A percentile compares a stretch with the other conserved stretches of the same genome.
Evolutionary conservation across 2,797 vertebrate species (phyloP).

Genomic region (Meriones psammophilus): DNA sequence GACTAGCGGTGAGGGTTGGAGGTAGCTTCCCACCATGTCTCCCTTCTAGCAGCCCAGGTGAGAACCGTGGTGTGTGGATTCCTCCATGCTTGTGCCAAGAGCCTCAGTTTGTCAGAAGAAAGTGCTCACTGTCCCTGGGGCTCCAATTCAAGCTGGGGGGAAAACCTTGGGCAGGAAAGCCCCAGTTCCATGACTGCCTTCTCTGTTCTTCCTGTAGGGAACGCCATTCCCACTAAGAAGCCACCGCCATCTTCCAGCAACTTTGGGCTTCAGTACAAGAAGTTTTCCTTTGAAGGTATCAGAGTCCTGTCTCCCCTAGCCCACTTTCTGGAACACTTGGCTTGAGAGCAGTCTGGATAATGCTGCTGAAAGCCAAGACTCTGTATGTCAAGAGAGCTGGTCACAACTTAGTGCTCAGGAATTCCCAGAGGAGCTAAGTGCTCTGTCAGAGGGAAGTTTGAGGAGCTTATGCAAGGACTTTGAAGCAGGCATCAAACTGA

Average conservation of each 20-base stretch:
- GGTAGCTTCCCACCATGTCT: neutral
- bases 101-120: neutral
- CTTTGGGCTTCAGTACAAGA: conserved; percentile 86
- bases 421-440: neutral
- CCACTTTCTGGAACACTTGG: neutral
- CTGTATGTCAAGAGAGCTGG: neutral
- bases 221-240: conserved; percentile 83
- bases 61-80: neutral
- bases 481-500: conserved; percentile 5
- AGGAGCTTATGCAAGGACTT: neutral
- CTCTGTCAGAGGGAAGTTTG: too few species aligned
- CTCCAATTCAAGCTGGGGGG: neutral
- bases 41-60: neutral
- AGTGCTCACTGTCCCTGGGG: fast-evolving
- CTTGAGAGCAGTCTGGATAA: neutral
- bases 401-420: fast-evolving
- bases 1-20: neutral
- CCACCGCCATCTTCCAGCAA: conserved; percentile 82
- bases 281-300: conserved; percentile 91
- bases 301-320: neutral
- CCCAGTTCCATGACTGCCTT: neutral
- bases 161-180: neutral
- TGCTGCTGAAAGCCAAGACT: neutral
- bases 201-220: conserved; percentile 82
- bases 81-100: neutral